phyloP scores from a whole-genome alignment of 2,888 invertebrate genomes.

The Petrophora chlorosata region DNA sequence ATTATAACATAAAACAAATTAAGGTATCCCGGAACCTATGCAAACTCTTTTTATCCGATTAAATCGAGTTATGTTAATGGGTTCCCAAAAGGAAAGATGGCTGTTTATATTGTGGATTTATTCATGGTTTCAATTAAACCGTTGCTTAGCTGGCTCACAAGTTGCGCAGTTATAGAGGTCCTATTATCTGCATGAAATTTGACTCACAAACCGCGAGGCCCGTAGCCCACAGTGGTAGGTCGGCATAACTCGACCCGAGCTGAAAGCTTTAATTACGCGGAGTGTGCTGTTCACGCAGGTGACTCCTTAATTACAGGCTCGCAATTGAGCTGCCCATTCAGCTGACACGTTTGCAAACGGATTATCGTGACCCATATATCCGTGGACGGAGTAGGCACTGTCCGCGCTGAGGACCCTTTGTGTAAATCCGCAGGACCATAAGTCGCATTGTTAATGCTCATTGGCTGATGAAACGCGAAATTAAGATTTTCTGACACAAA shows the following conservation, averaged over 20 bases:
- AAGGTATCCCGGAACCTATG: constrained; percentile 32
- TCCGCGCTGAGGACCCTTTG: constrained; percentile 18
- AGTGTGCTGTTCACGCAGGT: constrained; percentile 82
- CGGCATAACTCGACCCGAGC: constrained; percentile 76
- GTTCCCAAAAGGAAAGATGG: constrained; percentile 42
- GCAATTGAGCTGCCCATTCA: constrained; percentile 79
- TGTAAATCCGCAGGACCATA: constrained; percentile 28
- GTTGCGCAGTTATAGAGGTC: constrained; percentile 70
- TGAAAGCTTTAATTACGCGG: constrained; percentile 80
- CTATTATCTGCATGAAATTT: constrained; percentile 80
- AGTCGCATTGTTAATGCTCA: constrained; percentile 20
- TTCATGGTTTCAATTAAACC: constrained; percentile 75
- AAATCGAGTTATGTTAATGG: constrained; percentile 39
- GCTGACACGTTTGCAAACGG: constrained; percentile 76
- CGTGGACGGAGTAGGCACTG: constrained; percentile 37
- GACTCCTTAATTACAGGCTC: constrained; percentile 80
- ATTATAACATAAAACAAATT: constrained; percentile 28
- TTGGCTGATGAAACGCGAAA: constrained; percentile 9
- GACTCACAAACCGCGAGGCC: constrained; percentile 73
- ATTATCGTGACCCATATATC: constrained; percentile 69
- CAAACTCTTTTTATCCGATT: constrained; percentile 40
- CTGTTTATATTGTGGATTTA: constrained; percentile 58
- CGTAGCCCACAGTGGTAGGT: constrained; percentile 57
- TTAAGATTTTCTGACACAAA: too few species aligned
- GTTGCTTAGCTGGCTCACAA: constrained; percentile 66